Evolutionary conservation across 2,113 vertebrate genomes (phyloP).

Genomic region (Clarias batrachus): DNA sequence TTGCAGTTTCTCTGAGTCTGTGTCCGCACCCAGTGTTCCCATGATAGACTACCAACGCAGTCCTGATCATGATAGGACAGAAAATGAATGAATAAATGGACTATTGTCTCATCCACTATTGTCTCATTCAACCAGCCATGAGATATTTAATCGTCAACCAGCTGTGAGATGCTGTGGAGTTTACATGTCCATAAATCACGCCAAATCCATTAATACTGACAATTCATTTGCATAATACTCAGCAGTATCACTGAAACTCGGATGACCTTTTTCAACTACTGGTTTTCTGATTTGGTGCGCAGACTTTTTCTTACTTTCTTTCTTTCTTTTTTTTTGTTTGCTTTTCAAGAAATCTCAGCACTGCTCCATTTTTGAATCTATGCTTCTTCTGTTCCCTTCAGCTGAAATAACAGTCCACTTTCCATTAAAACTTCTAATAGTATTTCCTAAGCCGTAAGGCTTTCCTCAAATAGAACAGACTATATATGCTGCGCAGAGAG

Average conservation of each 20-base stretch:
- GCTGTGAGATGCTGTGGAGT: not conserved
- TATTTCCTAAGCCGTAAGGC: conserved; percentile 15
- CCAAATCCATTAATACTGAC: not conserved
- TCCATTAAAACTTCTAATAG: conserved; percentile 24
- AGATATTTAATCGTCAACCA: not conserved
- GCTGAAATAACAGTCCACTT: conserved; percentile 6
- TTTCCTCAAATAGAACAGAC: conserved; percentile 16
- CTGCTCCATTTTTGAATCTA: not conserved
- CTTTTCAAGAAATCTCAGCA: not conserved
- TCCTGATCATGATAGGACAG: not conserved
- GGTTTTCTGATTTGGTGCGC: not conserved
- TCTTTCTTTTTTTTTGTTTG: too few species aligned
- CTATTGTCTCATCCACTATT: not conserved
- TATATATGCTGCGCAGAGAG: not conserved
- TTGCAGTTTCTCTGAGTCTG: not conserved
- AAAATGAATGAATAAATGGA: not conserved
- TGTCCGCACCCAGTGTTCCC: not conserved
- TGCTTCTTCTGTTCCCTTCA: conserved; percentile 9
- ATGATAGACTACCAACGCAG: not conserved
- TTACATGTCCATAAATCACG: not conserved
- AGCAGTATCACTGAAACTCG: not conserved
- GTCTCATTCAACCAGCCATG: not conserved
- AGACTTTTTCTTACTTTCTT: not conserved
- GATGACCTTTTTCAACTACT: not conserved
- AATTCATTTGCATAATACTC: not conserved